Percentiles rank a stretch among this genome's conserved stretches.
phyloP scores from a whole-genome alignment of 2,888 invertebrate species.

The Limenitis camilla region DNA sequence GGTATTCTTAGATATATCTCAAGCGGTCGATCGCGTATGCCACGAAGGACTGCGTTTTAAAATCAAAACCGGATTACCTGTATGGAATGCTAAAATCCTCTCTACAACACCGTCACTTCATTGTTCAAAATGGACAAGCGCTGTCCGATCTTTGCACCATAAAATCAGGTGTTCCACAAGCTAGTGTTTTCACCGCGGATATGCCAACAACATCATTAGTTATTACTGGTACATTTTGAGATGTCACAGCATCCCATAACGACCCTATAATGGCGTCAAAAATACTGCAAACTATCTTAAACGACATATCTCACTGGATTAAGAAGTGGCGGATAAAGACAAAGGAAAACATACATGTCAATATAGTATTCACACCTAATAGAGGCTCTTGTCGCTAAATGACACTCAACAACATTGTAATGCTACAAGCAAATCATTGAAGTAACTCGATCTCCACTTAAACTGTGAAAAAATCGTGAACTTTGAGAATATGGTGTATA shows the following conservation, averaged over 20 bases:
- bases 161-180: too few species aligned
- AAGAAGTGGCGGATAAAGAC: constrained; percentile 22
- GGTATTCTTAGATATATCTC: background rate
- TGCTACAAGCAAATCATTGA: constrained; percentile 5
- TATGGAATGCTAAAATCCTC: background rate
- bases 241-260: constrained; percentile 7
- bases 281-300: constrained; percentile 17
- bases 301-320: constrained; percentile 13
- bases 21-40: background rate
- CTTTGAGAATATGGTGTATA: too few species aligned
- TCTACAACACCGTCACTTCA: too few species aligned
- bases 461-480: too few species aligned
- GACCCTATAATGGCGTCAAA: constrained; percentile 14
- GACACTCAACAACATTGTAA: too few species aligned
- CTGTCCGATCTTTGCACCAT: too few species aligned
- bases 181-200: too few species aligned
- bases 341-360: constrained; percentile 17
- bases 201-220: too few species aligned
- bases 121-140: too few species aligned
- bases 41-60: constrained; percentile 2
- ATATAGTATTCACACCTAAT: constrained; percentile 7
- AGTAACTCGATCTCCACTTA: too few species aligned
- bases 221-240: too few species aligned
- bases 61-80: background rate
- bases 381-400: too few species aligned